Conservation (phyloP, 2,113 vertebrate genomes). For the Cephalopterus ornatus region DNA sequence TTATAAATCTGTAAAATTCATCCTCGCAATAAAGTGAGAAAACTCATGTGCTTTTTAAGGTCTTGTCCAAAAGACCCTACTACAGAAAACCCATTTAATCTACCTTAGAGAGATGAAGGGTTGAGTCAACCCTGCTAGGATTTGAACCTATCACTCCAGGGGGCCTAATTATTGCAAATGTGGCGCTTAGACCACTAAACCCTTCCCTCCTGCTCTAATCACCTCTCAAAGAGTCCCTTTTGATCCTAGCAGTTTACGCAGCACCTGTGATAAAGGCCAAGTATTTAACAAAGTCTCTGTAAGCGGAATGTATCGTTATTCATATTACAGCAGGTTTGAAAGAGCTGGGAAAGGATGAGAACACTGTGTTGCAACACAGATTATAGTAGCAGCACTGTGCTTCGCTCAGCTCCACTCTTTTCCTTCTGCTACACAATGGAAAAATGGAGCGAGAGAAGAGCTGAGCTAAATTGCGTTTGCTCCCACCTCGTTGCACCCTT, state of each 20-base stretch:
- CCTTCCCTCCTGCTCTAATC: conserved; percentile 52
- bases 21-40: neutral
- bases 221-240: conserved; percentile 40
- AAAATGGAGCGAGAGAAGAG: neutral
- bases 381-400: neutral
- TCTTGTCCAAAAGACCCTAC: conserved; percentile 30
- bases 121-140: conserved; percentile 16
- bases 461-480: neutral
- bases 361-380: conserved; percentile 43
- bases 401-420: neutral
- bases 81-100: conserved; percentile 19
- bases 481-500: neutral
- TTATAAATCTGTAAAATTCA: neutral
- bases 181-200: neutral
- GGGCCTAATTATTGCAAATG: conserved; percentile 51
- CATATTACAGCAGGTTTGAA: conserved; percentile 51
- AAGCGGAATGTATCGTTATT: conserved; percentile 29
- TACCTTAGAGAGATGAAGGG: neutral
- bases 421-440: neutral
- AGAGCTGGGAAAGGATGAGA: conserved; percentile 18
- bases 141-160: conserved; percentile 42
- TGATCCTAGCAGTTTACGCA: conserved; percentile 8
- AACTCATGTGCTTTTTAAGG: neutral
- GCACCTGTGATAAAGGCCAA: conserved; percentile 37
- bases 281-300: conserved; percentile 39